Conservation (phyloP, 2,888 invertebrate species). For the Altica lythri region DNA sequence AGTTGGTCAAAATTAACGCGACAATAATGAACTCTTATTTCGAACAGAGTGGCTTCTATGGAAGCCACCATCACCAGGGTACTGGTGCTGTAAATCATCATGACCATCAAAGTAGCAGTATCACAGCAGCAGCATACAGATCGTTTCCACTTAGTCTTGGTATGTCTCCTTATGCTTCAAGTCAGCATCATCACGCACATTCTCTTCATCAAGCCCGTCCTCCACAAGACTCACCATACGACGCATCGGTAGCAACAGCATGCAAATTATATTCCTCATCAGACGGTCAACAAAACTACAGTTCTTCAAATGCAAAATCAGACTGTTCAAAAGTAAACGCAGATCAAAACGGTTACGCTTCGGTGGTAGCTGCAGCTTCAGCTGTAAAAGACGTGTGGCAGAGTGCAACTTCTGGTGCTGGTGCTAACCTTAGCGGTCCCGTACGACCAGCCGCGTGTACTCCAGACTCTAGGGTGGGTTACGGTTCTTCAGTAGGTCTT, state of each 20-base stretch:
- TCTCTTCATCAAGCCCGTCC: constrained; percentile 75
- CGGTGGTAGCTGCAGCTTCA: constrained; percentile 67
- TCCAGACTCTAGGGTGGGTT: constrained; percentile 80
- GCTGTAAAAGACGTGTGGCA: constrained; percentile 68
- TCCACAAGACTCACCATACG: constrained; percentile 90
- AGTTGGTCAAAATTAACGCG: constrained; percentile 50
- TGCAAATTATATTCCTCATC: constrained; percentile 80
- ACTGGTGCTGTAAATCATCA: constrained; percentile 69
- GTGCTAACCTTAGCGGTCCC: constrained; percentile 68
- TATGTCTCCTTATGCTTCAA: constrained; percentile 78
- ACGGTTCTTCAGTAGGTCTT: constrained; percentile 72
- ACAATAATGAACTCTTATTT: constrained; percentile 91
- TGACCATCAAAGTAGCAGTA: constrained; percentile 74
- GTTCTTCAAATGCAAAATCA: constrained; percentile 66
- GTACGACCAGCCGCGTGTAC: constrained; percentile 89
- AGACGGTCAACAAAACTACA: constrained; percentile 65
- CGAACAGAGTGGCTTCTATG: constrained; percentile 95
- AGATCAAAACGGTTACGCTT: constrained; percentile 69
- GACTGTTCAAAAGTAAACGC: constrained; percentile 74
- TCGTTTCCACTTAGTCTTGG: constrained; percentile 86
- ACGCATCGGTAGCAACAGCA: constrained; percentile 84
- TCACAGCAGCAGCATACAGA: constrained; percentile 74
- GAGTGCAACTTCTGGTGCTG: constrained; percentile 71
- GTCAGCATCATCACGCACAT: constrained; percentile 72
- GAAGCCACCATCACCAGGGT: constrained; percentile 85